Base-by-base conservation (phyloP, 1,140 invertebrate genomes). In the Cydia pomonella region DNA sequence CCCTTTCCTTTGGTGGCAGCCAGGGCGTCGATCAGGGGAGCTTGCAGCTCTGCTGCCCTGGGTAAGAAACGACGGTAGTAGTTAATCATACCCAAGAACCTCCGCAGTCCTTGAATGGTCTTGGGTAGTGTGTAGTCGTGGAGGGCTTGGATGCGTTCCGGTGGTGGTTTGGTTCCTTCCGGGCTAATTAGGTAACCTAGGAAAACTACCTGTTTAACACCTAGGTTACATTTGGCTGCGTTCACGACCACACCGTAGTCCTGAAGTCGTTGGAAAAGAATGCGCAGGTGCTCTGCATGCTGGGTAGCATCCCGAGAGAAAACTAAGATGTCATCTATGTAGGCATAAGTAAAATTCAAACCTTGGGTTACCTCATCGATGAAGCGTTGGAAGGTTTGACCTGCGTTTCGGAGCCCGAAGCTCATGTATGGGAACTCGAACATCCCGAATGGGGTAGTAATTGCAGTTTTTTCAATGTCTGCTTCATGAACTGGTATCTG, bases 301-400 rank as follows among this genome's bases (percentile, higher is more conserved):
- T 91, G 73, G 7, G 82, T 76, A 50, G 33, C 63, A 9, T 75
- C 73, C 23, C 74, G 72, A 13, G 84, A 89, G 63, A 84, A 90
- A 3, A 94, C 77, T 0, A 94, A 80, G 23, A 95, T 87, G 75
- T 94, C 94, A 75, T 95, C 94, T 2, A 21, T 21, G 5, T n/a
- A 59, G 1, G 50, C 13, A 3, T 9, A 59, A 21, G 13, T 7
- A 3, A 21, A 59, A 0, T 59, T n/a, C 0, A 21, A 5, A 3
- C n/a, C n/a, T 0, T 16, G 18, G n/a, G 47, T 0, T 95, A 47
- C 76, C 94, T 90, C 73, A 77, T 94, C 87, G 75, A 95, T 94
- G 25, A 93, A 89, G 2, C 94, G 77, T 25, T 73, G 78, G 16
- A 75, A 74, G 1, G 79, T 78, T 41, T 80, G 77, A n/a, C 44